Conservation (phyloP, 2,797 vertebrate species). For the Gymnoscopelus braueri region DNA sequence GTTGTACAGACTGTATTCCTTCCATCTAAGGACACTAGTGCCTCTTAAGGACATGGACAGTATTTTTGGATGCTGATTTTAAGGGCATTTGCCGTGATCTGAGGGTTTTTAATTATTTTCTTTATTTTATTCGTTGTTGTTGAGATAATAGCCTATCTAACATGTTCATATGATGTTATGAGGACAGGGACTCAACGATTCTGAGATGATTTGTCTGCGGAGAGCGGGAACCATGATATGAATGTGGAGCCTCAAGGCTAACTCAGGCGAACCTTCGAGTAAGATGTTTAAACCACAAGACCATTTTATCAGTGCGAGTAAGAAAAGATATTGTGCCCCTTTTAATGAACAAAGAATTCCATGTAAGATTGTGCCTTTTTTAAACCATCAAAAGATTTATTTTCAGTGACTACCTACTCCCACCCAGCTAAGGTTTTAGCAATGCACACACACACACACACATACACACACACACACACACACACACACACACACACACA, state of each 20-base stretch:
- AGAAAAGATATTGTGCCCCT: slow-evolving; percentile 33
- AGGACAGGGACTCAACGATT: slow-evolving; percentile 11
- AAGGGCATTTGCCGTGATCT: slow-evolving; percentile 68
- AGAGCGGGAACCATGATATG: slow-evolving; percentile 29
- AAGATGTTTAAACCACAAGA: slow-evolving; percentile 41
- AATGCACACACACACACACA: slow-evolving; percentile 34
- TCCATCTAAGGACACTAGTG: slow-evolving; percentile 30
- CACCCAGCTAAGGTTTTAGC: slow-evolving; percentile 31
- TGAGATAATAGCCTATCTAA: slow-evolving; percentile 20
- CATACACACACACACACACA: slow-evolving; percentile 50
- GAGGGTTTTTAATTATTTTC: slow-evolving; percentile 30
- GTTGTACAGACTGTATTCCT: slow-evolving; percentile 34
- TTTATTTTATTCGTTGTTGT: not conserved
- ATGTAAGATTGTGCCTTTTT: slow-evolving; percentile 76
- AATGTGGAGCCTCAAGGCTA: slow-evolving; percentile 65
- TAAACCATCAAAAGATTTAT: slow-evolving; percentile 41
- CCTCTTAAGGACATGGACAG: slow-evolving; percentile 51
- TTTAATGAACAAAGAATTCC: slow-evolving; percentile 60
- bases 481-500: slow-evolving; percentile 6
- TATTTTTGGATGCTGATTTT: slow-evolving; percentile 44
- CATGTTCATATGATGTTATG: slow-evolving; percentile 36
- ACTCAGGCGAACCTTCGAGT: slow-evolving; percentile 73
- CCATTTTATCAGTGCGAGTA: slow-evolving; percentile 56
- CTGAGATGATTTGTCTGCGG: slow-evolving; percentile 17
- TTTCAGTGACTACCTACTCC: slow-evolving; percentile 35